phyloP scores from a whole-genome alignment of 2,888 invertebrate genomes.

The Tridacna gigas region DNA sequence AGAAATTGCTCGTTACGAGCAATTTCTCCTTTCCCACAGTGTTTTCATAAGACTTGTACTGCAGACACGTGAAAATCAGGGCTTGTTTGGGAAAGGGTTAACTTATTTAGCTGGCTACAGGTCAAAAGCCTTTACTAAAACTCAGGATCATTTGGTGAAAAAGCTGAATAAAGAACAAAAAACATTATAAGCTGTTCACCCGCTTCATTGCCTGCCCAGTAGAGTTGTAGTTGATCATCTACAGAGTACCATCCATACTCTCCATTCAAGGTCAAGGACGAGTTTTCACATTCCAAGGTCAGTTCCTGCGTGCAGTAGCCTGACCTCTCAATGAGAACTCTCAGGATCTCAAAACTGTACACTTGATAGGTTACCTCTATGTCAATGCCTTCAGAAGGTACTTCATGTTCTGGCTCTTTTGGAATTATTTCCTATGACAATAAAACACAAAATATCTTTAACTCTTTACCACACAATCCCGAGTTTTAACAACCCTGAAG shows the following conservation, averaged over 20 bases:
- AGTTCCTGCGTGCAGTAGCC: constrained; percentile 74
- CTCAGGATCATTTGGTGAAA: too few relatives aligned
- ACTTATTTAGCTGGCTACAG: too few relatives aligned
- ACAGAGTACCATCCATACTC: constrained; percentile 45
- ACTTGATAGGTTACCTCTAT: constrained; percentile 62
- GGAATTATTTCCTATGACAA: constrained; percentile 54
- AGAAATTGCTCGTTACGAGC: too few relatives aligned
- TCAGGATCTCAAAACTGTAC: constrained; percentile 41
- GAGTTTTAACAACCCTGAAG: too few relatives aligned
- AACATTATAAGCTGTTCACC: constrained; percentile 10
- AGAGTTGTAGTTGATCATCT: constrained; percentile 21
- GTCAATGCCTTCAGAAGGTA: constrained; percentile 41
- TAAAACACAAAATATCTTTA: neutral
- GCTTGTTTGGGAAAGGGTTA: too few relatives aligned
- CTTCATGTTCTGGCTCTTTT: constrained; percentile 29
- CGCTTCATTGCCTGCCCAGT: constrained; percentile 44
- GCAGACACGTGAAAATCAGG: too few relatives aligned
- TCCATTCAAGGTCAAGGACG: constrained; percentile 15
- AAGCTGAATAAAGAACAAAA: too few relatives aligned
- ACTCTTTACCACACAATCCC: too few relatives aligned
- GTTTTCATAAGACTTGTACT: too few relatives aligned
- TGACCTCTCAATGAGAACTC: constrained; percentile 54
- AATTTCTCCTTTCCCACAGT: too few relatives aligned
- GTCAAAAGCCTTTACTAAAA: too few relatives aligned
- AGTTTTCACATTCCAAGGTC: constrained; percentile 63